A percentile compares a stretch with the other conserved stretches of the same genome.
Conservation (phyloP, 37 sponge, comb jelly and placozoan genomes). For the Spongia lamella region DNA sequence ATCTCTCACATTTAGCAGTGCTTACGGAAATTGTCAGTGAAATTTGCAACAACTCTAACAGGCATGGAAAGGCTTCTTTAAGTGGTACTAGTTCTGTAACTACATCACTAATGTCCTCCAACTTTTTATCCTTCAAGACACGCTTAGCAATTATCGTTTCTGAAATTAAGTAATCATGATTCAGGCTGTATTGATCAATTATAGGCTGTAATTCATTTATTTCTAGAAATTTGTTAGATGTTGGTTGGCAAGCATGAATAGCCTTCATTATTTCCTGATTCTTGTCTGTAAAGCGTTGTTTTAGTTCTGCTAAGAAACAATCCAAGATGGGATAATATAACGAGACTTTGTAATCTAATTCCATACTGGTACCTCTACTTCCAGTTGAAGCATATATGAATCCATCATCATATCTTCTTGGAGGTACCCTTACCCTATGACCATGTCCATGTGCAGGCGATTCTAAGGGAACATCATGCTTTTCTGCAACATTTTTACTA, state of each 20-base stretch:
- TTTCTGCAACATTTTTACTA: conserved; percentile 14
- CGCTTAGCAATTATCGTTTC: conserved; percentile 42
- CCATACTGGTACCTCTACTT: neutral
- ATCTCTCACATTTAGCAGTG: conserved; percentile 45
- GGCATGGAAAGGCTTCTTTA: conserved; percentile 19
- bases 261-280: conserved; percentile 21
- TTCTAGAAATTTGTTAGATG: neutral
- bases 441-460: neutral
- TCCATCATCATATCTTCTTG: conserved; percentile 3
- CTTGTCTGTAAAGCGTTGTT: conserved; percentile 8
- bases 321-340: conserved; percentile 38
- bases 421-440: conserved; percentile 1
- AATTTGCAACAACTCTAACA: conserved; percentile 3
- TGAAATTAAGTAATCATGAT: neutral
- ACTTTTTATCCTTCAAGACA: conserved; percentile 5
- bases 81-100: conserved; percentile 15
- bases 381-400: conserved; percentile 3
- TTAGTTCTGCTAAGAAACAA: conserved; percentile 17
- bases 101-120: conserved; percentile 24
- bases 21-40: conserved; percentile 29
- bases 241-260: conserved; percentile 26
- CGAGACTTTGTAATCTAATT: conserved; percentile 22
- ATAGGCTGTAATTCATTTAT: conserved; percentile 5
- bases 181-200: conserved; percentile 16
- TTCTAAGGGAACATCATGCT: conserved; percentile 4